Conservation (phyloP, 92 coral and sea anemone species). For the Epizoanthus stellaris region DNA sequence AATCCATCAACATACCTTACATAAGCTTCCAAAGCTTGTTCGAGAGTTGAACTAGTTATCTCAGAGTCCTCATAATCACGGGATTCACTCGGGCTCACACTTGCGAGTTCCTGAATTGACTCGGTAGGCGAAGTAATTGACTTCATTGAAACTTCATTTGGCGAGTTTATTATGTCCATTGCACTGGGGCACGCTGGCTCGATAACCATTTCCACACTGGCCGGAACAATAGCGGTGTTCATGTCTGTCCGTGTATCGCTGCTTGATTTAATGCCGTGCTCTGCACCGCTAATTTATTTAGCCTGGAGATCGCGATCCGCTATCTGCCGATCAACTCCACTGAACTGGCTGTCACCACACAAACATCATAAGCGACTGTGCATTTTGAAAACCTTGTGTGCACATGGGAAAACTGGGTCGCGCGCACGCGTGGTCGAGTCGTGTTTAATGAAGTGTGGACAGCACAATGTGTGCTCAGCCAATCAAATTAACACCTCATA, state of each 20-base stretch:
- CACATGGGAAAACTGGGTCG: conserved; percentile 33
- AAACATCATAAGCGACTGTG: conserved; percentile 21
- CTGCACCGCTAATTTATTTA: background rate
- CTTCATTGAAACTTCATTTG: conserved; percentile 46
- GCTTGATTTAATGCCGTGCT: background rate
- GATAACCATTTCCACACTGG: conserved; percentile 8
- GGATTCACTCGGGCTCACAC: conserved; percentile 14
- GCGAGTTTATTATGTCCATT: conserved; percentile 33
- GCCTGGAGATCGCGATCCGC: conserved; percentile 19
- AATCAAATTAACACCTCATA: conserved; percentile 21
- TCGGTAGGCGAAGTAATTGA: conserved; percentile 31
- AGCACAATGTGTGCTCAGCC: conserved; percentile 28
- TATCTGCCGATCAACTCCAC: conserved; percentile 20
- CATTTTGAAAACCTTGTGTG: conserved; percentile 25
- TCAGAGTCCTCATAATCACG: conserved; percentile 3
- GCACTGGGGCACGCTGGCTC: conserved; percentile 21
- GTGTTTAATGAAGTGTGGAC: conserved; percentile 22
- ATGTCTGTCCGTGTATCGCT: conserved; percentile 11
- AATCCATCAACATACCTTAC: background rate
- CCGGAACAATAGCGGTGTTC: background rate
- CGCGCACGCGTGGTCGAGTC: conserved; percentile 32
- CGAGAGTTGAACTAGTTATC: background rate
- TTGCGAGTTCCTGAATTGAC: conserved; percentile 33
- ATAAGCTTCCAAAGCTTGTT: conserved; percentile 26
- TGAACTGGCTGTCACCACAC: background rate